Conservation (phyloP, 2,797 vertebrate species). For the Gymnodraco acuticeps region DNA sequence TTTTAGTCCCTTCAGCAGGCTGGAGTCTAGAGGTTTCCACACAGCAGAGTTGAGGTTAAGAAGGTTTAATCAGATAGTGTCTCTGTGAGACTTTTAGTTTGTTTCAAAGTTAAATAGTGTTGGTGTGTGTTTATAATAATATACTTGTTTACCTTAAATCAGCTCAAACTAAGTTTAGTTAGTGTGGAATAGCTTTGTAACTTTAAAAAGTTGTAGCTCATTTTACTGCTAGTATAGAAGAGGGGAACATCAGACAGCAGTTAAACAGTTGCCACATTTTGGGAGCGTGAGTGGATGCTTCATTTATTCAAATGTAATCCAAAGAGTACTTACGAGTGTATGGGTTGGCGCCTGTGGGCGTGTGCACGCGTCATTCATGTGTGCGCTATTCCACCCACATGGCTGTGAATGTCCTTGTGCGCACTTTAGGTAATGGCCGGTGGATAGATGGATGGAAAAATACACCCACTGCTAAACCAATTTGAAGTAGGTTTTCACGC, state of each 20-base stretch:
- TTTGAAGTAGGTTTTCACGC: conserved; percentile 30
- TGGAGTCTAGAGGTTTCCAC: conserved; percentile 41
- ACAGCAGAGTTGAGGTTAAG: conserved; percentile 65
- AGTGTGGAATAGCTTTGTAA: conserved; percentile 30
- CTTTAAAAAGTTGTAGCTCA: conserved; percentile 30
- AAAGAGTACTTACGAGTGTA: conserved; percentile 32
- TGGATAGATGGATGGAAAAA: conserved; percentile 44
- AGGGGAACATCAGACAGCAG: conserved; percentile 29
- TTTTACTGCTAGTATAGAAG: background rate
- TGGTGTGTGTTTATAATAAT: background rate
- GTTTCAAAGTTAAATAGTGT: background rate
- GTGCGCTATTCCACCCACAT: conserved; percentile 52
- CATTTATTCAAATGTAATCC: conserved; percentile 58
- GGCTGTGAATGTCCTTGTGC: conserved; percentile 35
- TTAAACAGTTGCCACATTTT: conserved; percentile 10
- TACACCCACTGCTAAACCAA: conserved; percentile 49
- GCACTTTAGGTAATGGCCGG: conserved; percentile 32
- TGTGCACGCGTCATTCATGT: conserved; percentile 26
- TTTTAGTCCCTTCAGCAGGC: conserved; percentile 37
- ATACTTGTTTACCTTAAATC: conserved; percentile 14
- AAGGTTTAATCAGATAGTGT: conserved; percentile 25
- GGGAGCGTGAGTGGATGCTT: conserved; percentile 46
- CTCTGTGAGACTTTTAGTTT: conserved; percentile 11
- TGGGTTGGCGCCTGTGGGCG: conserved; percentile 40
- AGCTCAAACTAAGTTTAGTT: background rate